phyloP scores from a whole-genome alignment of 1,140 invertebrate species.

The Scaptomyza pallida region DNA sequence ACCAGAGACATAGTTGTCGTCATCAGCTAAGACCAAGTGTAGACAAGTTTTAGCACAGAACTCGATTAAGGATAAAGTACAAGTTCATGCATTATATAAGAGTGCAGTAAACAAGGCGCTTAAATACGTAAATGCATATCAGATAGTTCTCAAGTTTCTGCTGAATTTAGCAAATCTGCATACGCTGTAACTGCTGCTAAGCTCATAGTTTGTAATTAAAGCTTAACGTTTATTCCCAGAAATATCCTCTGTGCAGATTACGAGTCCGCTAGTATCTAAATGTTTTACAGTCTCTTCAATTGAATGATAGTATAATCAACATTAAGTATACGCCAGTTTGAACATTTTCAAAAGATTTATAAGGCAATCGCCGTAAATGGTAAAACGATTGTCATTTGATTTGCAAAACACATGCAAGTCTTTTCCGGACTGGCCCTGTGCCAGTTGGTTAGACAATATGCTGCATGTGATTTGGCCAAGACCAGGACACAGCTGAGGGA shows the following conservation, averaged over 20 bases:
- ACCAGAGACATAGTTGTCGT: slow-evolving; percentile 5
- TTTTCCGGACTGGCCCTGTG: slow-evolving; percentile 43
- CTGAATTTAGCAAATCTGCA: background rate
- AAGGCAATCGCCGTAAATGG: slow-evolving; percentile 46
- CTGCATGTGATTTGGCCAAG: slow-evolving; percentile 65
- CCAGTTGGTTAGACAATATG: slow-evolving; percentile 41
- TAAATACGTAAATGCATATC: slow-evolving; percentile 1
- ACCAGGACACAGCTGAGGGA: slow-evolving; percentile 5
- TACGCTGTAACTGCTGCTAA: no score
- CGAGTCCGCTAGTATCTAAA: background rate
- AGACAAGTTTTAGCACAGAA: slow-evolving; percentile 12
- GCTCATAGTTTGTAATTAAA: background rate
- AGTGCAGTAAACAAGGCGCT: background rate
- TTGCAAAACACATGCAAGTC: slow-evolving; percentile 44
- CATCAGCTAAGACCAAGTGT: slow-evolving; percentile 19
- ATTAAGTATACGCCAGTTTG: slow-evolving; percentile 49
- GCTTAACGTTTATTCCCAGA: no score
- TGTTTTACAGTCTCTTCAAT: background rate
- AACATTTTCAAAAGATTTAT: slow-evolving; percentile 50
- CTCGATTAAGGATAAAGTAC: slow-evolving; percentile 16
- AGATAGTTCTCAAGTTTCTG: background rate
- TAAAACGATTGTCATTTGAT: slow-evolving; percentile 45
- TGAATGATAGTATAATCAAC: slow-evolving; percentile 34
- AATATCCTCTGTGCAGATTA: background rate
- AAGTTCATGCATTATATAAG: no score